Conservation (phyloP, 1,140 invertebrate species). For the Magallana gigas region DNA sequence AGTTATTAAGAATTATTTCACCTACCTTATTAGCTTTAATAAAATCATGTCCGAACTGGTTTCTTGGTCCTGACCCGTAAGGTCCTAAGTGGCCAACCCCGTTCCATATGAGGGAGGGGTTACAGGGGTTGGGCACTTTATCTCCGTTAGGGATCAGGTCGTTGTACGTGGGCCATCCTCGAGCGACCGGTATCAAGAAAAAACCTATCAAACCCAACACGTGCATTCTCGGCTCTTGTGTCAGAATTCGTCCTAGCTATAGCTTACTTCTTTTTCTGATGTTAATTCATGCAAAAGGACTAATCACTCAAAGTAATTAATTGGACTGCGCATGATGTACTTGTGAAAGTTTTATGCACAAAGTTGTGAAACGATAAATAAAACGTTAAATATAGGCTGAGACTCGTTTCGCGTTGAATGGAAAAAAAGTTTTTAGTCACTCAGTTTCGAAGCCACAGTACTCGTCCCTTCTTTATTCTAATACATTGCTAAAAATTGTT, state of each 20-base stretch:
- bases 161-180: slow-evolving; percentile 38
- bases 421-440: no score
- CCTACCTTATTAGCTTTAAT: background rate
- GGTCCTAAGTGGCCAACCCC: slow-evolving; percentile 61
- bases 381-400: no score
- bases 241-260: background rate
- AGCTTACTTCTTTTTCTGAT: background rate
- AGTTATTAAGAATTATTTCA: no score
- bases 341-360: no score
- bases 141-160: slow-evolving; percentile 60
- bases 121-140: slow-evolving; percentile 58
- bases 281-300: background rate
- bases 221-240: background rate
- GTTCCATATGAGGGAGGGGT: slow-evolving; percentile 52
- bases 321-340: background rate
- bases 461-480: no score
- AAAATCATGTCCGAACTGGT: slow-evolving; percentile 62
- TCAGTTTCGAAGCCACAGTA: no score
- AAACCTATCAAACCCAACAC: background rate
- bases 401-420: no score
- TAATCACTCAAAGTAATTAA: slow-evolving; percentile 36
- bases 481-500: no score
- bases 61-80: slow-evolving; percentile 50
- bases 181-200: background rate
- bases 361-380: no score